Base-by-base conservation (phyloP, 2,113 vertebrate genomes). In the Catharus minimus region DNA sequence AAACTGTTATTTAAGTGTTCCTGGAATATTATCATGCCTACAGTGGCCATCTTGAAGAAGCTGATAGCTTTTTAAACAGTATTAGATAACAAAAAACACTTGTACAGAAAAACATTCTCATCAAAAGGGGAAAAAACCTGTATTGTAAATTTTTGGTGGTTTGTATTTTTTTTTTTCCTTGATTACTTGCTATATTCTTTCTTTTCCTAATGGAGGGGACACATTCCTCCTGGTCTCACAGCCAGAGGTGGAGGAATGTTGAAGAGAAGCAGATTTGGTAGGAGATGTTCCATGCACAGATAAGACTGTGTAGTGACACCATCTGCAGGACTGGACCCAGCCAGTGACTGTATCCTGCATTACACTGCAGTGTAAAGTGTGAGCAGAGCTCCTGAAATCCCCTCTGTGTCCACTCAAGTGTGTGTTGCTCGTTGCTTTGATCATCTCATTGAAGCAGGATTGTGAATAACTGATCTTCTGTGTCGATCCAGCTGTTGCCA, bases 1-100 rank as follows among this genome's bases (percentile, higher is more conserved):
- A 97, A 97, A 92, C 96, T 97, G 96, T 97, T 97, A 97, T 97
- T 98, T 97, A 98, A 97, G 95, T 98, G 97, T 98, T 97, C 94
- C 97, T 95, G 97, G 97, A 97, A 97, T 96, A 96, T 96, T 96
- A 96, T 97, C 95, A 94, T 96, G 96, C 97, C 97, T 97, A 50
- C 93, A 84, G 94, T 97, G 96, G 97, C 97, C 96, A 95, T 94
- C 97, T 96, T 97, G 96, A 97, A 97, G 97, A 98, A 97, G 95
- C 96, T 95, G 96, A 95, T 96, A 98, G 96, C 96, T 97, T 97
- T 95, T 97, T 95, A 96, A 96, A 96, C 97, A 98, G 97, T 98
- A 97, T 98, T 98, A 98, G 98, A 94, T 95, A 92, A 91, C 95
- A 97, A 96, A 97, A 80, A 96, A 91, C 91, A 93, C 93, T 97